These are phyloP conservation scores for Lordiphosa mommai DNA, from an alignment of 1,140 invertebrate species.

Conservation along the genomic window DNA sequence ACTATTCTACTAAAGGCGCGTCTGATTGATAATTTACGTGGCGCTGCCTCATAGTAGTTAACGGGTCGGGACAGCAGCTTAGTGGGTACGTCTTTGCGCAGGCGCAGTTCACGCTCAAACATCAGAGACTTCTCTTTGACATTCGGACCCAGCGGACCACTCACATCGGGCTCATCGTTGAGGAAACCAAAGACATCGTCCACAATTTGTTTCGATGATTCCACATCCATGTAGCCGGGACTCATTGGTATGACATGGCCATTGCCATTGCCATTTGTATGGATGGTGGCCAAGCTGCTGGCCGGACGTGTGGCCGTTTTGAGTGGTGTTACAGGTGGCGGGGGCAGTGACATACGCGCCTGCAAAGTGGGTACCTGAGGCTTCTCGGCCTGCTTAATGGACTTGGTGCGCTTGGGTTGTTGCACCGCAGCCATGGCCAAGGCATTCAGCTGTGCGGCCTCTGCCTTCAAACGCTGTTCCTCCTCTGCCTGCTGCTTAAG, in stretches of 20 bases:
- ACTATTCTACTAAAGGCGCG: slow-evolving; percentile 57
- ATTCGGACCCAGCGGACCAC: slow-evolving; percentile 64
- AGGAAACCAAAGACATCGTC: slow-evolving; percentile 82
- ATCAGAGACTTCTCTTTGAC: slow-evolving; percentile 77
- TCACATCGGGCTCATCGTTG: slow-evolving; percentile 79
- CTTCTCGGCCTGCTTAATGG: slow-evolving; percentile 19
- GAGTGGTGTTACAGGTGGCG: slow-evolving; percentile 10
- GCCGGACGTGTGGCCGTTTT: slow-evolving; percentile 12
- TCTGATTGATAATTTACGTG: slow-evolving; percentile 64
- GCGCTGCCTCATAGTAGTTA: slow-evolving; percentile 74
- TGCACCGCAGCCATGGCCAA: slow-evolving; percentile 51
- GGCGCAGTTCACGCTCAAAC: slow-evolving; percentile 67
- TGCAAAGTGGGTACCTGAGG: slow-evolving; percentile 46
- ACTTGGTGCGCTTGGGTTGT: slow-evolving; percentile 22
- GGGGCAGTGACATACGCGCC: slow-evolving; percentile 55
- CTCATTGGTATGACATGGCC: slow-evolving; percentile 13
- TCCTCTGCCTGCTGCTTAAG: slow-evolving; percentile 8
- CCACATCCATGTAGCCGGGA: slow-evolving; percentile 77
- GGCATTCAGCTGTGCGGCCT: slow-evolving; percentile 37
- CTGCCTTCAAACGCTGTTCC: slow-evolving; percentile 80
- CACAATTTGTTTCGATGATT: slow-evolving; percentile 81
- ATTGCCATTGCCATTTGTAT: neutral
- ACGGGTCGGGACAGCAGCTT: slow-evolving; percentile 78
- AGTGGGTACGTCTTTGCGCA: slow-evolving; percentile 65
- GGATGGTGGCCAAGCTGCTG: slow-evolving; percentile 12